These are phyloP conservation scores for Eulithis testata DNA, from an alignment of 2,888 invertebrate species.

Conservation along the genomic window DNA sequence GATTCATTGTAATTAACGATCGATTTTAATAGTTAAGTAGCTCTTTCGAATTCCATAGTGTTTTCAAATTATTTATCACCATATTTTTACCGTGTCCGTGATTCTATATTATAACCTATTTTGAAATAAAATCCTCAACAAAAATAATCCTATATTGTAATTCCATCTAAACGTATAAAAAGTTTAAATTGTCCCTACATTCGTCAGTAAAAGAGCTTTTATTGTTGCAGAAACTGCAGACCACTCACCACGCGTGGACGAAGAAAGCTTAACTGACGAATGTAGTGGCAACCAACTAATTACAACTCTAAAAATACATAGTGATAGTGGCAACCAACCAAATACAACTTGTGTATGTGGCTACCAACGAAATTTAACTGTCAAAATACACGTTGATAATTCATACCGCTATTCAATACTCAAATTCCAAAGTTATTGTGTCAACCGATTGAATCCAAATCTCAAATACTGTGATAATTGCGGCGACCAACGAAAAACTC, in stretches of 20 bases:
- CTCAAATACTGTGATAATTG: background rate
- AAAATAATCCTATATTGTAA: background rate
- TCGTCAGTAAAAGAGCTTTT: constrained; percentile 34
- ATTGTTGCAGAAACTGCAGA: constrained; percentile 37
- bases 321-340: constrained; percentile 10
- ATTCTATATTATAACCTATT: no score
- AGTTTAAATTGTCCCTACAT: constrained; percentile 18
- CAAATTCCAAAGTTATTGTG: background rate
- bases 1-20: constrained; percentile 6
- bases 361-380: background rate
- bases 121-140: background rate
- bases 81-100: no score
- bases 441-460: background rate
- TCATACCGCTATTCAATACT: no score
- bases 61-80: no score
- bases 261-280: constrained; percentile 34
- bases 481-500: constrained; percentile 2
- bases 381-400: no score
- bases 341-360: constrained; percentile 7
- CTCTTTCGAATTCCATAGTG: no score
- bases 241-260: constrained; percentile 19
- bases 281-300: constrained; percentile 25
- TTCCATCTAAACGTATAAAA: background rate
- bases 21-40: background rate
- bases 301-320: background rate